These are phyloP conservation scores for Drosophila parabipectinata DNA, from an alignment of 1,140 invertebrate genomes.

Conservation along the genomic window DNA sequence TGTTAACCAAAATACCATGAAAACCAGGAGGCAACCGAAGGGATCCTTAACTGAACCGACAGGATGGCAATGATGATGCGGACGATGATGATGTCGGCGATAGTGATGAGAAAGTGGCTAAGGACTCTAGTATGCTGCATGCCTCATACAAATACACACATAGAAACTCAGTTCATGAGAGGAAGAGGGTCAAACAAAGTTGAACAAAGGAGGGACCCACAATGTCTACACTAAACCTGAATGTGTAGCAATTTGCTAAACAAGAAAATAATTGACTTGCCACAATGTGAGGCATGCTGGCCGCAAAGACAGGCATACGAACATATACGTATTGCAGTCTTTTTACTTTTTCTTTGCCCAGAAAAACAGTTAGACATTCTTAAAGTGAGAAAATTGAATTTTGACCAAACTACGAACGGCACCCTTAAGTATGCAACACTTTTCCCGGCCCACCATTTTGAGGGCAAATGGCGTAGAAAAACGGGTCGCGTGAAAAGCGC, in stretches of 20 bases:
- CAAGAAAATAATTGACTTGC: conserved; percentile 80
- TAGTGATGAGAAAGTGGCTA: conserved; percentile 14
- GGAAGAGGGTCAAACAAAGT: conserved; percentile 25
- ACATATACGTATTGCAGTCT: not conserved
- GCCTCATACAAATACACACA: conserved; percentile 18
- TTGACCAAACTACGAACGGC: conserved; percentile 26
- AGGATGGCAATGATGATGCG: conserved; percentile 28
- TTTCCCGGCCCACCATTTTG: conserved; percentile 46
- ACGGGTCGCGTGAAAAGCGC: conserved; percentile 69
- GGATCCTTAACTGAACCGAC: conserved; percentile 48
- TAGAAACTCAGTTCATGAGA: not conserved
- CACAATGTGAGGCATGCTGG: conserved; percentile 37
- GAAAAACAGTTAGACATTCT: conserved; percentile 19
- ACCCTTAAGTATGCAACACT: conserved; percentile 67
- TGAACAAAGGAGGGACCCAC: conserved; percentile 26
- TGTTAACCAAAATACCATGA: conserved; percentile 51
- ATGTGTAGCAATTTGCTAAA: conserved; percentile 78
- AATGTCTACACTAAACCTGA: conserved; percentile 67
- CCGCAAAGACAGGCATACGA: conserved; percentile 1
- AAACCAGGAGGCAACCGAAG: conserved; percentile 3
- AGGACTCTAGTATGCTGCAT: conserved; percentile 24
- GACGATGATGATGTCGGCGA: conserved; percentile 11
- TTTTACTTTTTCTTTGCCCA: not conserved
- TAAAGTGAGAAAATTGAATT: conserved; percentile 68
- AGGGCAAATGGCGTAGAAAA: conserved; percentile 63